Evolutionary conservation across 2,797 vertebrate species (phyloP).

Genomic region (Crotalus adamanteus): DNA sequence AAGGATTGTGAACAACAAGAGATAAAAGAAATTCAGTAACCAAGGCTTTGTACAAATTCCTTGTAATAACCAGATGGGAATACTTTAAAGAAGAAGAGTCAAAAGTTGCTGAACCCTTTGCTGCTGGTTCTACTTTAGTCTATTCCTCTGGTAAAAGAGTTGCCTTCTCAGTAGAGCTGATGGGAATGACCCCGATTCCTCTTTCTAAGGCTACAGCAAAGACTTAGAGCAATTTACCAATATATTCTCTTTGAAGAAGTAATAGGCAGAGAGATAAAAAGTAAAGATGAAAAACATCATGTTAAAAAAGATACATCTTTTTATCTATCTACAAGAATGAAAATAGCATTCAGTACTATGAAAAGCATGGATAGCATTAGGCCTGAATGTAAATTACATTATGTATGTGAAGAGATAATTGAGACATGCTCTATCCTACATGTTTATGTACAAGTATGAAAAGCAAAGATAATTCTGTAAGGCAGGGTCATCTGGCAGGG

Average conservation of each 20-base stretch:
- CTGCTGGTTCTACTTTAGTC: not conserved
- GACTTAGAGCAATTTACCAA: not conserved
- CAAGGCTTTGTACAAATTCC: not conserved
- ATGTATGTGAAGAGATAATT: not conserved
- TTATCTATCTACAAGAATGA: not conserved
- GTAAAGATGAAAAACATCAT: not conserved
- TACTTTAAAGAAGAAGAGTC: not conserved
- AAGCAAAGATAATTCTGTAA: not conserved
- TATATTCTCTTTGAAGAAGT: not conserved
- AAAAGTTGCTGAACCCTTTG: not conserved
- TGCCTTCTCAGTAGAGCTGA: not conserved
- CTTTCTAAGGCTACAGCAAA: not conserved
- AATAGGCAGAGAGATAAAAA: not conserved
- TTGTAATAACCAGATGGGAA: not conserved
- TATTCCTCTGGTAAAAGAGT: not conserved
- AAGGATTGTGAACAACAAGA: not conserved
- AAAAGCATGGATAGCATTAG: not conserved
- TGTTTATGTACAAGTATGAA: not conserved
- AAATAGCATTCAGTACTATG: not conserved
- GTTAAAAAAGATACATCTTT: not conserved
- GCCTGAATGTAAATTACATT: not conserved
- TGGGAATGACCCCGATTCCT: not conserved
- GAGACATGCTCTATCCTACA: not conserved
- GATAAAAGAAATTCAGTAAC: not conserved
- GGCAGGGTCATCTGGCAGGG: not conserved